Conservation (phyloP, 2,113 vertebrate genomes). For the Eudorcas thomsonii region DNA sequence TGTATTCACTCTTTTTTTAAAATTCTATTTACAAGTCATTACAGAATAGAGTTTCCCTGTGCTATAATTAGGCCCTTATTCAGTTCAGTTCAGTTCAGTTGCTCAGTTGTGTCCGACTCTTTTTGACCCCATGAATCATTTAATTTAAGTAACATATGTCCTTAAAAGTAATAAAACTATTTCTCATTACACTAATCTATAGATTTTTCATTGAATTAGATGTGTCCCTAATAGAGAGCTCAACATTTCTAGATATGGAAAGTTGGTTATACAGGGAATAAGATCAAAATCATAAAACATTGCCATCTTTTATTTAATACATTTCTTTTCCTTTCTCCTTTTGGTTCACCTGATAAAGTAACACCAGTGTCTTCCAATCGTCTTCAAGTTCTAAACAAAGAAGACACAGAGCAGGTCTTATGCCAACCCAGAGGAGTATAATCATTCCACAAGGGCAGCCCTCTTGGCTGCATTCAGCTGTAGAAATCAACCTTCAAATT, state of each 20-base stretch:
- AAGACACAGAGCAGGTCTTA: background rate
- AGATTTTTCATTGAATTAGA: background rate
- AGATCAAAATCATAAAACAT: background rate
- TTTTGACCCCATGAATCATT: no score
- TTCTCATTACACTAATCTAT: background rate
- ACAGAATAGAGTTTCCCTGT: no score
- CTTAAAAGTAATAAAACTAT: constrained; percentile 4
- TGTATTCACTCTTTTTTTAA: no score
- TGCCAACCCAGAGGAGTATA: background rate
- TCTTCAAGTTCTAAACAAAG: constrained; percentile 9
- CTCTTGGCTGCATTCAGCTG: background rate
- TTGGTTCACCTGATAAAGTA: background rate
- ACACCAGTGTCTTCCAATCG: background rate
- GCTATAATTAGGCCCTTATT: no score
- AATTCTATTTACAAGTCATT: no score
- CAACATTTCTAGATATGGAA: background rate
- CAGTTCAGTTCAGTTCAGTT: no score
- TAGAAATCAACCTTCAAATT: background rate
- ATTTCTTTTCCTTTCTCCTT: background rate
- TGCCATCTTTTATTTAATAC: background rate
- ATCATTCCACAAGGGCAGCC: background rate
- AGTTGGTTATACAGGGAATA: background rate
- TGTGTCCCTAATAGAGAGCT: background rate
- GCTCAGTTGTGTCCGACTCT: no score
- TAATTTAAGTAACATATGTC: background rate